A percentile compares a stretch with the other conserved stretches of the same genome.
phyloP scores from a whole-genome alignment of 1,140 invertebrate genomes.

The Listronotus oregonensis region DNA sequence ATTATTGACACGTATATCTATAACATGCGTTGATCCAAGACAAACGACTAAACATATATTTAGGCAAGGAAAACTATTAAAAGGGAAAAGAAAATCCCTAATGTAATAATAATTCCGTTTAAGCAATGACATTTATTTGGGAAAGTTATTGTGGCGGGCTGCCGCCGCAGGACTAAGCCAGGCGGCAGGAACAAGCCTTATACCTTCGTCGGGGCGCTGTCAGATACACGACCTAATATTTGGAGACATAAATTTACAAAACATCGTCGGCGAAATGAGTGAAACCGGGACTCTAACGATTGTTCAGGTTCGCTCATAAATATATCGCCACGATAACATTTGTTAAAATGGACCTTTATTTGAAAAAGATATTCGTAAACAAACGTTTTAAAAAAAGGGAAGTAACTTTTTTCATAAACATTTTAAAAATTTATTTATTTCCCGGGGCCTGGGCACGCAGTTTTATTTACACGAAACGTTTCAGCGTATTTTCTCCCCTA shows the following conservation, averaged over 20 bases:
- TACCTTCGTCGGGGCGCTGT: constrained; percentile 41
- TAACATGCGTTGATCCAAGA: too few relatives aligned
- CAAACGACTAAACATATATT: constrained; percentile 8
- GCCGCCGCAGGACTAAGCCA: constrained; percentile 26
- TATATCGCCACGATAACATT: constrained; percentile 44
- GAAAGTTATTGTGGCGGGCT: constrained; percentile 39
- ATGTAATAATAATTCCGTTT: constrained; percentile 40
- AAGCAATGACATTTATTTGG: constrained; percentile 45
- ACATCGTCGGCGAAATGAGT: constrained; percentile 49
- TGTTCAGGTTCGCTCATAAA: constrained; percentile 36
- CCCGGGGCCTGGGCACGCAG: too few relatives aligned
- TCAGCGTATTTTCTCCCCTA: too few relatives aligned
- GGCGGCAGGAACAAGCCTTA: constrained; percentile 31
- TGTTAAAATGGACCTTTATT: constrained; percentile 43
- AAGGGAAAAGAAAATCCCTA: constrained; percentile 32
- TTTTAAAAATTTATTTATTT: too few relatives aligned
- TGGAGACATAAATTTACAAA: constrained; percentile 55
- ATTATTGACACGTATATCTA: too few relatives aligned
- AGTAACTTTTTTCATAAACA: too few relatives aligned
- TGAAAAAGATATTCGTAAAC: constrained; percentile 14
- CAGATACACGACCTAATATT: constrained; percentile 50
- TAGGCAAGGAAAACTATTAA: constrained; percentile 17
- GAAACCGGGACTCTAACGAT: constrained; percentile 39
- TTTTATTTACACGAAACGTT: too few relatives aligned
- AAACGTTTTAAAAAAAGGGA: too few relatives aligned